Base-by-base conservation (phyloP, 2,113 vertebrate species). In the Drymodes brunneopygia region DNA sequence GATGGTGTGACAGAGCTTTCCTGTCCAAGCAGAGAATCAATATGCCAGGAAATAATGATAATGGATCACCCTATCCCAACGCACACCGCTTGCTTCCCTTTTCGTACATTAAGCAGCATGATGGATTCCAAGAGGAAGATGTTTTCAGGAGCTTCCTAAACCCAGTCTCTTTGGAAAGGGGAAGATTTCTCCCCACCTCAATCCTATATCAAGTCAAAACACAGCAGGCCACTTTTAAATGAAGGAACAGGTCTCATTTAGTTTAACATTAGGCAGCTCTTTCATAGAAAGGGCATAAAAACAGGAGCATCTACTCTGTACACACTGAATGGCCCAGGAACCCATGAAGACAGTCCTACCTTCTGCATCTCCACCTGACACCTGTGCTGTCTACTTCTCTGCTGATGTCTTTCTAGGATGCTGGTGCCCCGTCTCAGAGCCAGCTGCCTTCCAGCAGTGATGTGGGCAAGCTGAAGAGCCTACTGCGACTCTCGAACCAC, bases 1-100 rank as follows among this genome's bases (percentile, higher is more conserved):
- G 86, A 81, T 1, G 7, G n/a, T 7, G n/a, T 96, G 96, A 88
- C 21, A 69, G 94, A 54, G 47, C 92, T 84, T 86, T 72, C 96
- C 75, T 96, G 95, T 94, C 71, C 20, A 70, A 94, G 94, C 53
- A 18, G 87, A 56, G 97, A 98, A 97, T 97, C 98, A 97, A 98
- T 96, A 96, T 90, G 94, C 92, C 92, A 94, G 47, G 53, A 60
- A 85, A 91, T 97, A 97, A 98, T 94, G 97, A 96, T 92, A 98
- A 97, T 31, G 77, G 95, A 97, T 64, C 86, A 87, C 94, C 47
- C 33, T 21, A 11, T 40, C 33, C 18, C 78, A n/a, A n/a, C 1
- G 4, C 31, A 28, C 2, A 2, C n/a, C 16, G 7, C 80, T 53
- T 36, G 69, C 84, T 86, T n/a, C 31, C 81, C 69, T 50, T 50